Base-by-base conservation (phyloP, 1,140 invertebrate species). In the Phymastichus coffea region DNA sequence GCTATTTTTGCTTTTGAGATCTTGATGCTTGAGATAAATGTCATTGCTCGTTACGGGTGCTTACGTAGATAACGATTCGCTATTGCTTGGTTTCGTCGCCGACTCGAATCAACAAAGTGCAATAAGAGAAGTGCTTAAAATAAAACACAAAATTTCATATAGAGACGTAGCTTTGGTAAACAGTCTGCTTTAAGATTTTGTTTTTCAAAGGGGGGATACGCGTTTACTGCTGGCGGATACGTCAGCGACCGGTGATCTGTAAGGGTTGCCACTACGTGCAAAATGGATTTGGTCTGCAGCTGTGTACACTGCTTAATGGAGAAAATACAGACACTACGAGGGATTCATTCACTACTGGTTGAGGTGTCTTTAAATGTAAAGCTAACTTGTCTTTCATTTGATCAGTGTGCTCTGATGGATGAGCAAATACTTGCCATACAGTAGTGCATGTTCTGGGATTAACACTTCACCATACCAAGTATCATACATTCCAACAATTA, bases 221-320 rank as follows among this genome's bases (percentile, higher is more conserved):
- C n/a, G n/a, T n/a, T n/a, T n/a, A n/a, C n/a, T n/a, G n/a, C n/a
- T n/a, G 14, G 7, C 14, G 14, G 2, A n/a, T 3, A 9, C 6
- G 15, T 6, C 35, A 8, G 3, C 23, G 10, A 51, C 38, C 6
- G 20, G 20, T 2, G 33, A 38, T 51, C 20, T 2, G 10, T 2
- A 14, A 37, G n/a, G 48, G 48, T 19, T 37, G 26, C 28, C 7
- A 7, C 6, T 20, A 15, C 1, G 15, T 19, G 41, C 22, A 57
- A 56, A 28, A 48, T 48, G 69, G 69, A 75, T 75, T 71, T 72
- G 68, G 69, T 46, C 65, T 65, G 70, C 74, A 76, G 74, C 74
- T 76, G 74, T 75, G 73, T 75, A 76, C 67, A 76, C 74, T 64
- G 66, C 63, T 73, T 74, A 74, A 73, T 70, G 64, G 67, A 70